Conservation (phyloP, 2,113 vertebrate genomes). For the Microcebus murinus region DNA sequence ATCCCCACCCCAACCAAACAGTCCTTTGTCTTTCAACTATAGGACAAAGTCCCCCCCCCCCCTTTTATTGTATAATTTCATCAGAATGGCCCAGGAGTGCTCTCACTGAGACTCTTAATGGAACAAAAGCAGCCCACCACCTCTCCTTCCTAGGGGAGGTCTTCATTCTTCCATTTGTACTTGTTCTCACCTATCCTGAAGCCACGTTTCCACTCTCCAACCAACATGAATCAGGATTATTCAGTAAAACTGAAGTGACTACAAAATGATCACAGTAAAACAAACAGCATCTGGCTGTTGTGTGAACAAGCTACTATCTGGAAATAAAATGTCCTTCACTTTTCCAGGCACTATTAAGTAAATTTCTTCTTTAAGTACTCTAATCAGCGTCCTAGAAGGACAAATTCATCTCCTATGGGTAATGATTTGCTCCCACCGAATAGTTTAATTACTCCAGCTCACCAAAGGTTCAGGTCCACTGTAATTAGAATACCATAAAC, state of each 20-base stretch:
- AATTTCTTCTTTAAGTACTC: constrained; percentile 50
- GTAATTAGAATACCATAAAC: constrained; percentile 77
- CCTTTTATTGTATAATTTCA: background rate
- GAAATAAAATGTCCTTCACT: constrained; percentile 61
- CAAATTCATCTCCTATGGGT: constrained; percentile 70
- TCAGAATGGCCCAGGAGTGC: background rate
- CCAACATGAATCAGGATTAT: background rate
- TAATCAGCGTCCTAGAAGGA: constrained; percentile 66
- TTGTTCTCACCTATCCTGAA: background rate
- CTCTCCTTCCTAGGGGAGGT: background rate
- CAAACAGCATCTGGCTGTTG: constrained; percentile 45
- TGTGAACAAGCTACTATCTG: constrained; percentile 56
- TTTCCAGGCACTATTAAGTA: constrained; percentile 71
- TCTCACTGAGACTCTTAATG: background rate
- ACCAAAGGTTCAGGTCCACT: constrained; percentile 70
- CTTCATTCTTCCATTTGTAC: background rate
- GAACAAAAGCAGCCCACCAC: background rate
- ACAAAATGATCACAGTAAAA: constrained; percentile 49
- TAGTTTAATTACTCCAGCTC: constrained; percentile 72
- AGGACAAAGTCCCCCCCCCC: background rate
- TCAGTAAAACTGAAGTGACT: constrained; percentile 24
- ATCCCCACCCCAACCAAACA: background rate
- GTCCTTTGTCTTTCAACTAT: background rate
- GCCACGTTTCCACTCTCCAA: background rate
- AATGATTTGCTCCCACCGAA: constrained; percentile 74